Evolutionary conservation across 30 jellyfish, hydroid and myxozoan species (phyloP), one percentile per base, ranked within the genome.

Genomic region (Hydractinia echinata): DNA sequence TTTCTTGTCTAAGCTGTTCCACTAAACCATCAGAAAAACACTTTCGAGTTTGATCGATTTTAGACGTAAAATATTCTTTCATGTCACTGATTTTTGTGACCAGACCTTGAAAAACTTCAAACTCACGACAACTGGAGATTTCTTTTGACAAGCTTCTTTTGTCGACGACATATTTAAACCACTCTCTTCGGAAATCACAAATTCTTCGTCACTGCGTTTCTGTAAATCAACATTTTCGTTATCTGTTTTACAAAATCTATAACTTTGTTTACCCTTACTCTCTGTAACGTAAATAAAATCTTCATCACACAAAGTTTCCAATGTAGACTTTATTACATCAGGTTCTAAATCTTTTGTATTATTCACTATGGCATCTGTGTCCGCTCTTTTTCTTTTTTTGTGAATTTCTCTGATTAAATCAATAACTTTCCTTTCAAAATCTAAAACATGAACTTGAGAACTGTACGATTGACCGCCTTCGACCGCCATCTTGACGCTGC

Each of bases 1-100:
- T 58, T 58, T 58, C 69, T 16, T 58, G 69, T 58, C 69, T 58
- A 11, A 58, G 69, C 69, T 58, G n/a, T 58, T 58, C 69, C 69
- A 58, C 69, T 58, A 58, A 58, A 58, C 1, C 69, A 58, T 58
- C 69, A 11, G 69, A 58, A 58, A 58, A 58, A 58, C 1, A 58
- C 19, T 58, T 16, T 58, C 69, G 69, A 58, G 18, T 58, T 58
- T 58, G 69, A 58, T 58, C 69, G 19, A 58, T 58, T 58, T 58
- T 58, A 58, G 1, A 58, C 19, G 69, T 58, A 13, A 58, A 13
- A 58, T 58, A 56, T 56, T 56, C n/a, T n/a, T 56, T 56, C 68
- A 56, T 10, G 68, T 56, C 68, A 56, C 68, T 56, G 68, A 56
- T 13, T 58, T 58, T 1, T 11, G 69, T 58, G 19, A 58, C 69